Base-by-base conservation (phyloP, 1,140 invertebrate genomes). In the Parasteatoda tepidariorum region DNA sequence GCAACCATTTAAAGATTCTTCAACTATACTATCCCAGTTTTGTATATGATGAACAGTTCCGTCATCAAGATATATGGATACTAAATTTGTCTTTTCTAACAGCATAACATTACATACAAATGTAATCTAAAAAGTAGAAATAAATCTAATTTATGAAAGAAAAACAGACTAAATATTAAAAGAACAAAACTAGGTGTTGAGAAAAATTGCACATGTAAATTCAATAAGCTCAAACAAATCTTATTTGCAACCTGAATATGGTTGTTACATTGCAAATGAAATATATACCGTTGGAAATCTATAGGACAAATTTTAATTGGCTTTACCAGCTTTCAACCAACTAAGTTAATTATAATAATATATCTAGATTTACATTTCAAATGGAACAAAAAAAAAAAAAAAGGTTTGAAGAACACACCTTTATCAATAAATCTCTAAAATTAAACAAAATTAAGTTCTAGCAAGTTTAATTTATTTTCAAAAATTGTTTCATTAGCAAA, bases 71-170 rank as follows among this genome's bases (percentile, higher is more conserved):
- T 78, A 78, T 48, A 78, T 55, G 2, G 74, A 66, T 18, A 55
- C 74, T 22, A 78, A 41, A 31, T 33, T 66, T n/a, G 34, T 22
- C 9, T 78, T 66, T 7, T 64, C 66, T 26, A 78, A 66, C 30
- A 78, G 3, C 15, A 78, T n/a, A 31, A 78, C 38, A 78, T 78
- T 78, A 57, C 59, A 78, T 18, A 78, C 18, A 48, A 38, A 78
- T 66, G 74, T 78, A 11, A 78, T 38, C 74, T 78, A 66, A 30
- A 78, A 54, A 30, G 61, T 13, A 48, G 33, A 48, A 41, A 18
- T 33, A 0, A 31, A 13, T 2, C 13, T n/a, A 30, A 22, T 13
- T 3, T n/a, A 9, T 31, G 2, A 73, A 9, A 13, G 9, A 24
- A 4, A n/a, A 57, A 59, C 15, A 22, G n/a, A 3, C 15, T 24